Evolutionary conservation across 1,140 invertebrate species (phyloP).

Genomic region (Drosophila nannoptera): DNA sequence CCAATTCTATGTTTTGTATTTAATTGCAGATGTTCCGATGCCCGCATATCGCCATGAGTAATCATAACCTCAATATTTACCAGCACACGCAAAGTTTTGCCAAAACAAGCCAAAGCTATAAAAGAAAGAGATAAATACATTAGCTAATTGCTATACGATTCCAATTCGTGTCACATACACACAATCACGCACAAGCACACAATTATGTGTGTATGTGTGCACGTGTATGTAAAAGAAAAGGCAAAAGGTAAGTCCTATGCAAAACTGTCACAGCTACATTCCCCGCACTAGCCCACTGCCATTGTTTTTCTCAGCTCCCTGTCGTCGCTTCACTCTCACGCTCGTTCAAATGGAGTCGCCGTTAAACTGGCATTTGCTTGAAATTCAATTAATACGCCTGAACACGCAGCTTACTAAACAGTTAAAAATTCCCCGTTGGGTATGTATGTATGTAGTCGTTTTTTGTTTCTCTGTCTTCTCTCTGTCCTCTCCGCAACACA

Average conservation of each 20-base stretch:
- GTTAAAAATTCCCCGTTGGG: not conserved
- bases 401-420: conserved; percentile 18
- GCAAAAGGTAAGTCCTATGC: not conserved
- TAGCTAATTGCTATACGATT: conserved; percentile 34
- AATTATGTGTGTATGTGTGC: not conserved
- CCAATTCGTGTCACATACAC: conserved; percentile 9
- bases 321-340: not conserved
- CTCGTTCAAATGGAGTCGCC: not conserved
- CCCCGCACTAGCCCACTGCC: not conserved
- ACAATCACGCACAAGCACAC: not conserved
- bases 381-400: conserved; percentile 36
- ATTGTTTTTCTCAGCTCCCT: not conserved
- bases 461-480: not conserved
- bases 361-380: conserved; percentile 9
- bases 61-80: conserved; percentile 23
- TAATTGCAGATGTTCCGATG: conserved; percentile 2
- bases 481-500: too few relatives aligned
- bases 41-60: conserved; percentile 4
- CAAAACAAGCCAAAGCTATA: conserved; percentile 17
- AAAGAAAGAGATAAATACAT: conserved; percentile 23
- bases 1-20: conserved; percentile 5
- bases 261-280: too few relatives aligned
- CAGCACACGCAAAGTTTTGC: conserved; percentile 19
- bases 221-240: conserved; percentile 1
- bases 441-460: not conserved